Percentiles rank a stretch among this genome's conserved stretches.
Conservation (phyloP, 2,888 invertebrate species). For the Synergus itoensis region DNA sequence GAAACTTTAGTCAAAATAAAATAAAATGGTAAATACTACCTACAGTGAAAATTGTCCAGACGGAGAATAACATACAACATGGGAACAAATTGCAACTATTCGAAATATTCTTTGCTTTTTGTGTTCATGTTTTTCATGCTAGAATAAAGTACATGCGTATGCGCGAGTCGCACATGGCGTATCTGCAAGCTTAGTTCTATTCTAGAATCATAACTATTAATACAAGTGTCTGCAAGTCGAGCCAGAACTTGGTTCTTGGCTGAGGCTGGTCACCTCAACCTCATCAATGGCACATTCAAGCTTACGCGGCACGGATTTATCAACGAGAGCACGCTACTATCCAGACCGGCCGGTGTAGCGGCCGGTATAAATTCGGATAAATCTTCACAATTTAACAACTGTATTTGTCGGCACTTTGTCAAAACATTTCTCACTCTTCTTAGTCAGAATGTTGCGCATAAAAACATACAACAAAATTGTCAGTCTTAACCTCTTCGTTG, state of each 20-base stretch:
- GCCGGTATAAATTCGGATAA: neutral
- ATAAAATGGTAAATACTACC: no score
- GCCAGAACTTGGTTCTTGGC: constrained; percentile 69
- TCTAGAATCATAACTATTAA: constrained; percentile 77
- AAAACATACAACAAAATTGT: no score
- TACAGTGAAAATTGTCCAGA: no score
- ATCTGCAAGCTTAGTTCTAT: constrained; percentile 68
- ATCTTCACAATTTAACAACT: neutral
- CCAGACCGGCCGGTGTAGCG: neutral
- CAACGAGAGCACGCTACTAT: constrained; percentile 63
- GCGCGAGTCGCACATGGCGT: constrained; percentile 62
- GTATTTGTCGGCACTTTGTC: neutral
- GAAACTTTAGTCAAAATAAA: no score
- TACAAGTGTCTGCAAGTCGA: constrained; percentile 70
- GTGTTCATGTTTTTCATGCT: constrained; percentile 48
- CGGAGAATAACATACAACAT: no score
- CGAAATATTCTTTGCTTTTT: constrained; percentile 21
- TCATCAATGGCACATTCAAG: constrained; percentile 77
- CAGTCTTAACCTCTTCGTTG: no score
- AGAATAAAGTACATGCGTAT: constrained; percentile 60
- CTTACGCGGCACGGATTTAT: constrained; percentile 72
- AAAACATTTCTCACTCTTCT: neutral
- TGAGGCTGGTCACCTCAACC: constrained; percentile 63
- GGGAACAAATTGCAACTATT: no score
- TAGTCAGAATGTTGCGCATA: neutral